A percentile compares a stretch with the other conserved stretches of the same genome.
Evolutionary conservation across 1,140 invertebrate species (phyloP).

Genomic region (Heterodera schachtii): DNA sequence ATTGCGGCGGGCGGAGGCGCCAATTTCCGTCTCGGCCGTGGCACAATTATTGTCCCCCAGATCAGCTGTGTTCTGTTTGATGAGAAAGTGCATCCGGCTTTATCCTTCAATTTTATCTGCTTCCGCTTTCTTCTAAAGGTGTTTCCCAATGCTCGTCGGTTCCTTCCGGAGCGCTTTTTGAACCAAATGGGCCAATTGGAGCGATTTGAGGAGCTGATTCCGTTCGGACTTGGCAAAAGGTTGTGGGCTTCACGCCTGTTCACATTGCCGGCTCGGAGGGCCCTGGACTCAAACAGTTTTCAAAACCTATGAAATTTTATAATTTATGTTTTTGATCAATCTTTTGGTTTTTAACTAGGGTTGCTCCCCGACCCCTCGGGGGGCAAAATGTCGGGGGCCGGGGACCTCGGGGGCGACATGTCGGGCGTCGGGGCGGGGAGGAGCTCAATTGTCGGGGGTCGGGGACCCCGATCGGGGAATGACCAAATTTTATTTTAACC

Average conservation of each 20-base stretch:
- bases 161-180: slow-evolving; percentile 79
- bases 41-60: slow-evolving; percentile 37
- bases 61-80: slow-evolving; percentile 40
- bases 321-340: too few relatives aligned
- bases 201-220: slow-evolving; percentile 33
- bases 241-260: not conserved
- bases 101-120: not conserved
- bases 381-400: too few relatives aligned
- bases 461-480: too few relatives aligned
- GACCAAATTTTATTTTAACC: too few relatives aligned
- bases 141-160: slow-evolving; percentile 80
- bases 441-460: too few relatives aligned
- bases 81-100: slow-evolving; percentile 29
- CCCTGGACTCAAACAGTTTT: too few relatives aligned
- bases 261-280: too few relatives aligned
- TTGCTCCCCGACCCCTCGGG: too few relatives aligned
- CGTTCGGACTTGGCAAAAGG: slow-evolving; percentile 40
- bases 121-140: not conserved
- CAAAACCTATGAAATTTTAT: too few relatives aligned
- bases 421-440: too few relatives aligned
- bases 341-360: too few relatives aligned
- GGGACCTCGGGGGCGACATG: too few relatives aligned
- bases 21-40: slow-evolving; percentile 20
- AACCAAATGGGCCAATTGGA: slow-evolving; percentile 37
- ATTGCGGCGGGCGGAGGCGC: slow-evolving; percentile 2